Conservation (phyloP, 2,797 vertebrate species). For the Gadopsis bispinosus region DNA sequence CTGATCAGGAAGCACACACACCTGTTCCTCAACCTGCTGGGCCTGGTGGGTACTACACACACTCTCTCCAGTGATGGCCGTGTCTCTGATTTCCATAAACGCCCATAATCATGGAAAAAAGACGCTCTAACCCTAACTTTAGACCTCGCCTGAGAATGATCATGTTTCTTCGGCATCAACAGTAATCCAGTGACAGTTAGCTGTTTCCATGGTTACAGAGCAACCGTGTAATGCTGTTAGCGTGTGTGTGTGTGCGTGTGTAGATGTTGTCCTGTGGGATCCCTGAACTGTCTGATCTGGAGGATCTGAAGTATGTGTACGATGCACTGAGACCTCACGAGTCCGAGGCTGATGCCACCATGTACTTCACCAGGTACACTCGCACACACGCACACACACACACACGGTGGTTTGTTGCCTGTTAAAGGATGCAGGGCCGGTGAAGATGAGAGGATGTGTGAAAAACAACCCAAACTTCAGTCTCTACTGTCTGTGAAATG, state of each 20-base stretch:
- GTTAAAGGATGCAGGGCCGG: too few relatives aligned
- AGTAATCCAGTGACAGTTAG: too few relatives aligned
- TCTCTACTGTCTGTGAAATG: too few relatives aligned
- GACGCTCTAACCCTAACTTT: too few relatives aligned
- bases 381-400: conserved; percentile 6
- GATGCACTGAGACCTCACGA: conserved; percentile 95
- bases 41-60: conserved; percentile 86
- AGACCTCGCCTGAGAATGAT: too few relatives aligned
- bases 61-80: too few relatives aligned
- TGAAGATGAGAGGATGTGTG: too few relatives aligned
- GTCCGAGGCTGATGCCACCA: conserved; percentile 94
- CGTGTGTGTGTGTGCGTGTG: background rate
- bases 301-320: conserved; percentile 95
- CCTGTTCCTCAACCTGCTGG: conserved; percentile 96
- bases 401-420: too few relatives aligned
- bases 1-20: conserved; percentile 97
- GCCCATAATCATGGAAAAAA: too few relatives aligned
- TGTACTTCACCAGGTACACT: conserved; percentile 94
- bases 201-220: conserved; percentile 11
- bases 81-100: too few relatives aligned
- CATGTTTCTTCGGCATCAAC: too few relatives aligned
- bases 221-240: background rate
- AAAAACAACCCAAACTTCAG: too few relatives aligned
- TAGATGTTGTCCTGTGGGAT: conserved; percentile 98
- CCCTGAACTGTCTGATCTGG: conserved; percentile 93